Base-by-base conservation (phyloP, 2,888 invertebrate genomes). In the Phorcus lineatus region DNA sequence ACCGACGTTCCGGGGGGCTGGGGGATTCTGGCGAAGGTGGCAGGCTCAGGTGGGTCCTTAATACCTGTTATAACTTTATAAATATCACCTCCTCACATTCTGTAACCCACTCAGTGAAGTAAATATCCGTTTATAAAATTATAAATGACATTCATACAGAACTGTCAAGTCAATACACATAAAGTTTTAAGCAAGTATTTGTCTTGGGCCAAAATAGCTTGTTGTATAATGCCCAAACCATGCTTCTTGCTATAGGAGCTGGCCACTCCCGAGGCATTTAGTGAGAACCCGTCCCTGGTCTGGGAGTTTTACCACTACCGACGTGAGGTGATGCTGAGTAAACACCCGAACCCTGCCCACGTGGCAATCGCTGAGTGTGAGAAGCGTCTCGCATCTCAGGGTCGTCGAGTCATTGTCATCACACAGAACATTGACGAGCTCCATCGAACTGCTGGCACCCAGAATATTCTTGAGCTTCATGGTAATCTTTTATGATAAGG, bases 231-330 rank as follows among this genome's bases (percentile, higher is more conserved):
- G n/a, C n/a, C 47, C 47, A 47, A 11, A 47, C 47, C 22, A 24
- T 22, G 16, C 13, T 47, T 22, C 24, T 31, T 40, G 81, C 77
- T 70, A 9, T 80, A 93, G 92, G 91, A 93, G 80, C 85, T 94
- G 54, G 94, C 94, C 22, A 96, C 96, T 17, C 96, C 96, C 31
- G 94, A 94, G 88, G 96, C 96, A 0, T 97, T 97, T 91, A 92
- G 92, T 79, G 93, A 94, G 4, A 95, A 95, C 90, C 97, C 97
- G 0, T 95, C 96, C 36, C 94, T 97, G 40, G 97, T 97, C 40
- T 97, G 97, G 97, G 97, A 97, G 92, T 97, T 97, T 93, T 97
- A 97, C 91, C 96, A 97, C 90, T 96, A 97, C 90, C 94, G 97
- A 85, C 94, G 97, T 88, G 96, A 96, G 93, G 94, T 96, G n/a